Conservation (phyloP, 1,140 invertebrate species). For the Calosoma granatense region DNA sequence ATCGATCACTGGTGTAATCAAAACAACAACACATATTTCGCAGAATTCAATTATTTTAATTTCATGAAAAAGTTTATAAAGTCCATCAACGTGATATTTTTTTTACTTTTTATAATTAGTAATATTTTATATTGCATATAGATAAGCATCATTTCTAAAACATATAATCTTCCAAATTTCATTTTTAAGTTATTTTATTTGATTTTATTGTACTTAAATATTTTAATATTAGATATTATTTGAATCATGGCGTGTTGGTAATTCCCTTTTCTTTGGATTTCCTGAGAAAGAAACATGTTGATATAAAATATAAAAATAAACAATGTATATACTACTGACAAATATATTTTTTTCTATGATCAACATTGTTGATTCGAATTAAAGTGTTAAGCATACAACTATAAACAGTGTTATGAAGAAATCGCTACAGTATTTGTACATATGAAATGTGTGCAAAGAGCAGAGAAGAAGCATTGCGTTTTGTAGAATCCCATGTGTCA, state of each 20-base stretch:
- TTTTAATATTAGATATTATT: too few relatives aligned
- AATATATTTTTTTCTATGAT: conserved; percentile 16
- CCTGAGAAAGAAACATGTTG: neutral
- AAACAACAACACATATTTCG: too few relatives aligned
- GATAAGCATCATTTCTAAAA: too few relatives aligned
- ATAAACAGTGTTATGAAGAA: conserved; percentile 13
- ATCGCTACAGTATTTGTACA: conserved; percentile 16
- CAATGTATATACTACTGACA: neutral
- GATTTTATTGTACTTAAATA: too few relatives aligned
- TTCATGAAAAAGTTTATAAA: too few relatives aligned
- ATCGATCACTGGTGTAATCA: too few relatives aligned
- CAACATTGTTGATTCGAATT: conserved; percentile 19
- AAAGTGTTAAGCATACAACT: conserved; percentile 14
- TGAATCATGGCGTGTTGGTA: neutral
- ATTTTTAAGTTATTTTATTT: too few relatives aligned
- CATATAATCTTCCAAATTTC: too few relatives aligned
- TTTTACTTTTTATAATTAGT: too few relatives aligned
- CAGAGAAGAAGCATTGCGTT: conserved; percentile 5
- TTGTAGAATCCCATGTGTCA: conserved; percentile 19
- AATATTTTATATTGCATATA: too few relatives aligned
- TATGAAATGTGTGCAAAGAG: conserved; percentile 12
- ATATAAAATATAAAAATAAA: neutral
- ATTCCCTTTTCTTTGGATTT: neutral
- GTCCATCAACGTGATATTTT: too few relatives aligned
- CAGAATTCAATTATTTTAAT: too few relatives aligned